A percentile compares a stretch with the other conserved stretches of the same genome.
These are phyloP conservation scores for Diorhabda carinulata DNA, from an alignment of 1,140 invertebrate species.

Conservation along the genomic window DNA sequence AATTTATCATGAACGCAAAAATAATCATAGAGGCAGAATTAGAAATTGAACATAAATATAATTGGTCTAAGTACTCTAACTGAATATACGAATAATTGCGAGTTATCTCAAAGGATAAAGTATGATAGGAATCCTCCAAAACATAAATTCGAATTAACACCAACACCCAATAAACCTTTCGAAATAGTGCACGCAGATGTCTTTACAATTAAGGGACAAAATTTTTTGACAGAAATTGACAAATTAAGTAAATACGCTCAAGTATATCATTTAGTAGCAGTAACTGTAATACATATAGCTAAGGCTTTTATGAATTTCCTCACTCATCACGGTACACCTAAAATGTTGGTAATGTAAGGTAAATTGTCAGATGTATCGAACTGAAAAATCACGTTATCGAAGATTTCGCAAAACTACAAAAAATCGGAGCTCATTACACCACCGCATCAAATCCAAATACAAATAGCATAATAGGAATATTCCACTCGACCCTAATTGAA, in stretches of 20 bases:
- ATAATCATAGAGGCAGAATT: slow-evolving; percentile 20
- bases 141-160: slow-evolving; percentile 15
- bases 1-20: slow-evolving; percentile 21
- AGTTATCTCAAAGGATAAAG: slow-evolving; percentile 19
- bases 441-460: neutral
- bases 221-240: slow-evolving; percentile 21
- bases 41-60: slow-evolving; percentile 13
- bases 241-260: slow-evolving; percentile 24
- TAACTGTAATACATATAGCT: neutral
- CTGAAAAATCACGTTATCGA: too few relatives aligned
- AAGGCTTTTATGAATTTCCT: neutral
- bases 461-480: neutral
- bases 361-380: too few relatives aligned
- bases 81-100: slow-evolving; percentile 17
- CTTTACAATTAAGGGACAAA: slow-evolving; percentile 5
- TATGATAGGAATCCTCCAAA: slow-evolving; percentile 22
- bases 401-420: too few relatives aligned
- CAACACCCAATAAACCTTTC: slow-evolving; percentile 21
- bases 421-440: neutral
- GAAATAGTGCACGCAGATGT: slow-evolving; percentile 20
- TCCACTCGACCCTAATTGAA: neutral
- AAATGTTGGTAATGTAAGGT: neutral
- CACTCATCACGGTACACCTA: neutral
- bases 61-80: slow-evolving; percentile 13
- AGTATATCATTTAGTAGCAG: slow-evolving; percentile 8